Evolutionary conservation across 1,140 invertebrate genomes (phyloP), one percentile per base, ranked within the genome.

Genomic region (Diabrotica virgifera): DNA sequence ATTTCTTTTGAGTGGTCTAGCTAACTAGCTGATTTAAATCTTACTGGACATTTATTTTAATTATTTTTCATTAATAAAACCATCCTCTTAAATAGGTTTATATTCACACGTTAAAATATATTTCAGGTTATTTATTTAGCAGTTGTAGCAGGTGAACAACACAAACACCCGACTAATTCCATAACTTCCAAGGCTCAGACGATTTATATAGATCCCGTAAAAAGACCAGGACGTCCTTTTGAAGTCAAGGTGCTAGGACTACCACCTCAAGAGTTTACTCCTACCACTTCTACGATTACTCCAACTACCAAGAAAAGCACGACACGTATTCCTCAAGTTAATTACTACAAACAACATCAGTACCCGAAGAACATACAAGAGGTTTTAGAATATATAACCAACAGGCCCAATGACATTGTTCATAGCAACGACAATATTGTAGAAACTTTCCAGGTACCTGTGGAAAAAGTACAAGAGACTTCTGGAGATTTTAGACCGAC

Each of bases 301-400:
- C 24, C 35, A 5, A 62, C 51, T 2, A 40, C 60, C 0, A 37
- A 38, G 12, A 14, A 24, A 14, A 13, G 46, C 6, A 38, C 51
- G 6, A 8, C 24, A n/a, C 53, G 8, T 8, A 54, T n/a, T 24
- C 60, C 60, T 14, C 60, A 54, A 54, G 6, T 55, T 5, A 62
- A n/a, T 6, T 52, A 62, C 36, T 62, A 62, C 36, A 62, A 35
- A 40, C 24, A 62, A 6, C 24, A 53, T 50, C 52, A 62, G 10
- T 54, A 59, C 0, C 82, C 82, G 0, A 76, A 80, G 13, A 84
- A 78, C 64, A 83, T 84, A 10, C 82, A 83, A 58, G 83, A 84
- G 40, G 80, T 84, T 36, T 79, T 84, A n/a, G 80, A 80, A 37
- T 83, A 82, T 13, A 64, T 81, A 58, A 71, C 0, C 77, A 62